Evolutionary conservation across 1,140 invertebrate species (phyloP).

Genomic region (Platyscapa corneri): DNA sequence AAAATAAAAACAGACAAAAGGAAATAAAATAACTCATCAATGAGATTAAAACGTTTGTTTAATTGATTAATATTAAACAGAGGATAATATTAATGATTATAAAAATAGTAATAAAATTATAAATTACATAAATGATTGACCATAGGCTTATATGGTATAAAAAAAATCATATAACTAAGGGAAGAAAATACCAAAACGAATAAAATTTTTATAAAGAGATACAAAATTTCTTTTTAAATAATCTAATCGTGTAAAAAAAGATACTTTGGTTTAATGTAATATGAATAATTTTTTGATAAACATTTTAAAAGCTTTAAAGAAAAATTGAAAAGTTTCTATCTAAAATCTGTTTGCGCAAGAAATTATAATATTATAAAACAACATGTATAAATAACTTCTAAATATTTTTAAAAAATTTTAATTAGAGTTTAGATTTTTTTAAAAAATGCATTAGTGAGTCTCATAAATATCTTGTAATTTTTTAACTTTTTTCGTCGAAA

Average conservation of each 20-base stretch:
- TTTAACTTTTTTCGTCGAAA: not conserved
- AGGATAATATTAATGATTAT: constrained; percentile 31
- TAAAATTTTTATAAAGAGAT: not conserved
- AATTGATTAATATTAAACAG: constrained; percentile 19
- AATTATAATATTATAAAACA: not conserved
- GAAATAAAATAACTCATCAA: constrained; percentile 12
- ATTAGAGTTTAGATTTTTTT: not conserved
- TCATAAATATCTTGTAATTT: constrained; percentile 3
- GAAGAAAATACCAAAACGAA: not conserved
- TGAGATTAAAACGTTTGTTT: constrained; percentile 1
- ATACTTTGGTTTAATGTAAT: not conserved
- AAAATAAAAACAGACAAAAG: not conserved
- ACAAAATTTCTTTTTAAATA: not conserved
- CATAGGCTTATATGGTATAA: constrained; percentile 28
- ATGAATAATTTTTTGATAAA: not conserved
- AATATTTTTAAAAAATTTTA: too few species aligned
- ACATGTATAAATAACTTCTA: too few species aligned
- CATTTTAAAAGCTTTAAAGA: not conserved
- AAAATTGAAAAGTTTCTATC: not conserved
- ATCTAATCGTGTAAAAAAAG: not conserved
- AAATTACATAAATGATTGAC: constrained; percentile 45
- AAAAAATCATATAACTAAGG: not conserved
- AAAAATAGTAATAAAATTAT: constrained; percentile 40
- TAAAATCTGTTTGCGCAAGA: not conserved
- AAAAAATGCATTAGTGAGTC: not conserved